Base-by-base conservation (phyloP, 1,140 invertebrate genomes). In the Bombus waltoni region DNA sequence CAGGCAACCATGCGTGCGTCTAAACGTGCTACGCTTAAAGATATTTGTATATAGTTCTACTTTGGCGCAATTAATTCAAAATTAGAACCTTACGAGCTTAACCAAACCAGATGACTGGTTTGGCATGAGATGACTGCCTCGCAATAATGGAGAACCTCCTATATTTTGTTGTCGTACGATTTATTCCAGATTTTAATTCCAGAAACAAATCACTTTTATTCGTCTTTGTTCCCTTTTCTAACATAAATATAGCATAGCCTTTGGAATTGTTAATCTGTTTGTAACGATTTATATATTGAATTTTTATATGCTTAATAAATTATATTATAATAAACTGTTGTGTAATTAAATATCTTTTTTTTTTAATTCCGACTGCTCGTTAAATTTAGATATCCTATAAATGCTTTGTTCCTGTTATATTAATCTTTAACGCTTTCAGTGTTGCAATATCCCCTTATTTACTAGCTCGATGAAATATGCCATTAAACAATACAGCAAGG, bases 51-150 rank as follows among this genome's bases (percentile, higher is more conserved):
- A 40, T 25, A 42, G 44, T n/a, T 38, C 15, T 35, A 40, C 28
- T n/a, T 32, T 66, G 35, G 47, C 62, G 73, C 53, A 83, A 76
- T 83, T 83, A 83, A 83, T 53, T 1, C 44, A 57, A 76, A 77
- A 79, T 79, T 79, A 47, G 32, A 10, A 38, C 11, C 1, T 47
- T 13, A 57, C 10, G 42, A 75, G 44, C 57, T 22, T 62, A 32
- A 73, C 35, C 40, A 74, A 74, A 74, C 40, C 40, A 32, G 40
- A 62, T 47, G 22, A 47, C 40, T 38, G 13, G 47, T 53, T 53
- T 53, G 47, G 47, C 47, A 53, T 53, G 47, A 53, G 47, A 53
- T 8, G 22, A 47, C 40, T 47, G 13, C 0, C 8, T 15, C 10
- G 1, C 4, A 53, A 71, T 65, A 44, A 32, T 22, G 47, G n/a